phyloP scores from a whole-genome alignment of 1,140 invertebrate genomes.

The Aleiodes sp. region DNA sequence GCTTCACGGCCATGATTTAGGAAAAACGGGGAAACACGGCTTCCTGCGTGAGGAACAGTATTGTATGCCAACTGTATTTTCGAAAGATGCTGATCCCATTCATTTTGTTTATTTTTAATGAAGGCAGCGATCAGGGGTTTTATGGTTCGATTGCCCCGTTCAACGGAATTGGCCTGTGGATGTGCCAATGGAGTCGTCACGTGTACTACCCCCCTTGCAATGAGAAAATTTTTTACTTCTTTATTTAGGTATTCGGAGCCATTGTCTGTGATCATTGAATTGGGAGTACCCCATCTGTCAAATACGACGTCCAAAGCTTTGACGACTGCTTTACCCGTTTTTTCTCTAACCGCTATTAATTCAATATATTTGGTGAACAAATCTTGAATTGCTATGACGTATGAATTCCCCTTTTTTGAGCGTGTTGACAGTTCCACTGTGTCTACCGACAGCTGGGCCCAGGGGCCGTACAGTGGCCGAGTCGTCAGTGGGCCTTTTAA shows the following conservation, averaged over 20 bases:
- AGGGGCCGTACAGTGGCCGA: background rate
- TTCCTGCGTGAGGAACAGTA: no score
- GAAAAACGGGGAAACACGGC: constrained; percentile 22
- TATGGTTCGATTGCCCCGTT: constrained; percentile 19
- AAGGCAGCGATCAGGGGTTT: constrained; percentile 22
- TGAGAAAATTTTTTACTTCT: constrained; percentile 22
- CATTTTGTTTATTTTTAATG: constrained; percentile 11
- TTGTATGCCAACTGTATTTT: no score
- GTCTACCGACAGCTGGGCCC: constrained; percentile 14
- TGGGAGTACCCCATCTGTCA: constrained; percentile 19
- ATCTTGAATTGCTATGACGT: constrained; percentile 23
- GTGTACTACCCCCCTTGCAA: constrained; percentile 5
- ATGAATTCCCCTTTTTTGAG: constrained; percentile 12
- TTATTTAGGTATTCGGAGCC: constrained; percentile 29
- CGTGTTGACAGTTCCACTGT: background rate
- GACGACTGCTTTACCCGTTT: constrained; percentile 5
- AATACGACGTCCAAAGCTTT: constrained; percentile 20
- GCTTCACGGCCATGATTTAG: no score
- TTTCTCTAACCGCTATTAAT: background rate
- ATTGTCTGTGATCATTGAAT: constrained; percentile 25
- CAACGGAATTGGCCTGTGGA: background rate
- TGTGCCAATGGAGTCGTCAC: constrained; percentile 14
- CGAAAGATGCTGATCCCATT: constrained; percentile 20
- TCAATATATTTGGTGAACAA: constrained; percentile 28
- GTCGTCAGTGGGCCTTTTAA: background rate